These are phyloP conservation scores for Coracopsis vasa DNA, from an alignment of 2,113 vertebrate genomes.

Conservation along the genomic window DNA sequence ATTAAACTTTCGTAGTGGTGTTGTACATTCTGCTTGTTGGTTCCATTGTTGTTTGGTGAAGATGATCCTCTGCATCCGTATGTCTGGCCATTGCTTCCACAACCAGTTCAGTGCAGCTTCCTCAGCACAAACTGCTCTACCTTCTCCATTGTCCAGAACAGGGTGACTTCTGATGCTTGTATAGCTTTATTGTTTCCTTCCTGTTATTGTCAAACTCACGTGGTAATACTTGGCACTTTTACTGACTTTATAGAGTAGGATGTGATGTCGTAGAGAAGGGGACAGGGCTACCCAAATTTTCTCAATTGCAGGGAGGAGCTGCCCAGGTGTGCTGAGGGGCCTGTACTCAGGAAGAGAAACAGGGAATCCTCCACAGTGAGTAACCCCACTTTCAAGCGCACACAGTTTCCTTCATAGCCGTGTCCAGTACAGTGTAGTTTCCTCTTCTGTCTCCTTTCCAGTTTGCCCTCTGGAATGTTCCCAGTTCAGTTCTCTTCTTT, in stretches of 20 bases:
- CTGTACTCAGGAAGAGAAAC: slow-evolving; percentile 79
- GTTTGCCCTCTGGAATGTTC: slow-evolving; percentile 59
- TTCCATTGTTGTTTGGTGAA: slow-evolving; percentile 26
- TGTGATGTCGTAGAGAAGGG: slow-evolving; percentile 77
- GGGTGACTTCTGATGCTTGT: slow-evolving; percentile 51
- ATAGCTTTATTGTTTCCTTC: slow-evolving; percentile 57
- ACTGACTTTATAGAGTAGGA: slow-evolving; percentile 72
- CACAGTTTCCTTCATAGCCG: slow-evolving; percentile 65
- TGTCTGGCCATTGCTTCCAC: slow-evolving; percentile 37
- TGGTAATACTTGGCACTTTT: slow-evolving; percentile 67
- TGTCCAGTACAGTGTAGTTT: slow-evolving; percentile 65
- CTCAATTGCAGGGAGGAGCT: slow-evolving; percentile 78
- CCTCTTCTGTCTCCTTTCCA: slow-evolving; percentile 55
- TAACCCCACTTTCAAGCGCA: slow-evolving; percentile 73
- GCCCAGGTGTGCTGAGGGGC: slow-evolving; percentile 78
- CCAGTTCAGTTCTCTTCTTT: slow-evolving; percentile 53
- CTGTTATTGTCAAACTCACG: slow-evolving; percentile 22
- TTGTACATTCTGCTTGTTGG: slow-evolving; percentile 28
- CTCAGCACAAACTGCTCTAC: slow-evolving; percentile 31
- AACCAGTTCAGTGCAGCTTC: slow-evolving; percentile 47
- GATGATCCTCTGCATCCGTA: background rate
- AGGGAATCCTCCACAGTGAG: slow-evolving; percentile 79
- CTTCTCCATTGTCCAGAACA: slow-evolving; percentile 50
- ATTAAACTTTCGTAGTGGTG: slow-evolving; percentile 9
- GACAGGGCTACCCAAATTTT: slow-evolving; percentile 80